phyloP scores from a whole-genome alignment of 37 sponge, comb jelly and placozoan species.

The Diacarnus erythraeanus region DNA sequence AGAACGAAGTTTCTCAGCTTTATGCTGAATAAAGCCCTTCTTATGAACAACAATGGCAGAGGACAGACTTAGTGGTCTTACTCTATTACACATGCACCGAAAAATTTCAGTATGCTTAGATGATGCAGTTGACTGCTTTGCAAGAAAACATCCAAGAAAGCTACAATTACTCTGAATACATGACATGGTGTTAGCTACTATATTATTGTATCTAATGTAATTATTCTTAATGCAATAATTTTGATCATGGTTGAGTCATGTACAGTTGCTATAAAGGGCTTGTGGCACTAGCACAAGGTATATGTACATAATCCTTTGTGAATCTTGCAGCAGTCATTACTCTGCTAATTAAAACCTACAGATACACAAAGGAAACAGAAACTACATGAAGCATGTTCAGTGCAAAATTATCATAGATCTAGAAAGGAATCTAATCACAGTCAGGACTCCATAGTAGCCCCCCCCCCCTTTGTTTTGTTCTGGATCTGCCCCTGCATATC shows the following conservation, averaged over 20 bases:
- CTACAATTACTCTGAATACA: too few relatives aligned
- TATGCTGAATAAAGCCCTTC: conserved; percentile 25
- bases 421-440: too few relatives aligned
- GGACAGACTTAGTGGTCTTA: conserved; percentile 31
- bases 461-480: neutral
- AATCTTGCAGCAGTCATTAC: too few relatives aligned
- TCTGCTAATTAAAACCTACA: too few relatives aligned
- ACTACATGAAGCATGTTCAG: neutral
- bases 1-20: conserved; percentile 14
- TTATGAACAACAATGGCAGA: conserved; percentile 30
- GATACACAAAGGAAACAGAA: too few relatives aligned
- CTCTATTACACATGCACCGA: conserved; percentile 24
- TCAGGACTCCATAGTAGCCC: too few relatives aligned
- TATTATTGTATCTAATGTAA: too few relatives aligned
- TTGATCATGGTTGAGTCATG: neutral
- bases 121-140: conserved; percentile 9
- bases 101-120: conserved; percentile 1
- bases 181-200: too few relatives aligned
- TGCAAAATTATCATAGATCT: too few relatives aligned
- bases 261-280: too few relatives aligned
- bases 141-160: conserved; percentile 23
- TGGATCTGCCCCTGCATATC: neutral
- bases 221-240: neutral
- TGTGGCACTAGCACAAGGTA: too few relatives aligned
- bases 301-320: too few relatives aligned